Conservation (phyloP, 1,140 invertebrate genomes). For the Cylas formicarius region DNA sequence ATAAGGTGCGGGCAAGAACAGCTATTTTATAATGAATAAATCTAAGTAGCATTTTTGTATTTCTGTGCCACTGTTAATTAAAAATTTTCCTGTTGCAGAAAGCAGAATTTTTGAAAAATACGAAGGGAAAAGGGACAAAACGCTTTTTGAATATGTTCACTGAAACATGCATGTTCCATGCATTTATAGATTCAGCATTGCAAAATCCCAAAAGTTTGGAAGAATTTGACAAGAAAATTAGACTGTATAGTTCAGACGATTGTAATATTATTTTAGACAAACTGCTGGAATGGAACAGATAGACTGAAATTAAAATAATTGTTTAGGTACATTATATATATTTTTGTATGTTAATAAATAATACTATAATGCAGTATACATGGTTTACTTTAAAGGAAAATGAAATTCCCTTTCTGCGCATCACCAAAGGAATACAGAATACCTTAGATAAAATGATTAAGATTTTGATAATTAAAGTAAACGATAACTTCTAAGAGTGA, state of each 20-base stretch:
- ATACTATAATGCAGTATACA: no score
- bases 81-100: slow-evolving; percentile 31
- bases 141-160: slow-evolving; percentile 77
- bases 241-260: slow-evolving; percentile 29
- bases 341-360: no score
- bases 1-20: neutral
- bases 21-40: no score
- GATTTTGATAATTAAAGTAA: no score
- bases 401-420: no score
- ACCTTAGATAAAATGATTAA: no score
- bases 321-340: no score
- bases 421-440: no score
- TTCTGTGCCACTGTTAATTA: neutral
- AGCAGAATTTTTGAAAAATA: slow-evolving; percentile 33
- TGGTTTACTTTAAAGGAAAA: no score
- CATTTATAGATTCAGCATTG: slow-evolving; percentile 39
- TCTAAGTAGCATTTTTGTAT: neutral
- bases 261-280: slow-evolving; percentile 28
- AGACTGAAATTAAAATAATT: no score
- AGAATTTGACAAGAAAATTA: slow-evolving; percentile 35
- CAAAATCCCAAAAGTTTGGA: slow-evolving; percentile 30
- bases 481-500: no score
- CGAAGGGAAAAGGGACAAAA: slow-evolving; percentile 53
- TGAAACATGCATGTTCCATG: slow-evolving; percentile 71
- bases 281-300: slow-evolving; percentile 25